Evolutionary conservation across 2,888 invertebrate genomes (phyloP), one percentile per base, ranked within the genome.

Genomic region (Polyommatus icarus): DNA sequence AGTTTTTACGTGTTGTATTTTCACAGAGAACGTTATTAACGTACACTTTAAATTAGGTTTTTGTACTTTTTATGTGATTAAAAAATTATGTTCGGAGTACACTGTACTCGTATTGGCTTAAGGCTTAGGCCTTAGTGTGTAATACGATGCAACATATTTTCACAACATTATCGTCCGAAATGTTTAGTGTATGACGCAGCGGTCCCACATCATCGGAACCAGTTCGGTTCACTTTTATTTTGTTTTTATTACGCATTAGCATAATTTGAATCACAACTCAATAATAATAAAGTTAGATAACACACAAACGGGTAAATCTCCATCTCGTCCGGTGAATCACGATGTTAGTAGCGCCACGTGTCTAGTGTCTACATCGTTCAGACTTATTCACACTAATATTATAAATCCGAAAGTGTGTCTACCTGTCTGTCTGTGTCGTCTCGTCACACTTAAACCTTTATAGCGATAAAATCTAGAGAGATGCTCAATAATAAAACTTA

Each of bases 251-350:
- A 6, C n/a, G 18, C n/a, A 59, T 59, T 59, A 59, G 59, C 59
- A 59, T 59, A n/a, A 59, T 59, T 59, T 59, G 20, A 59, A 20
- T 59, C 20, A 59, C 59, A 20, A n/a, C 59, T 59, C 59, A n/a
- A 59, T 20, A 20, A 59, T 20, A 54, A 54, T 54, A 54, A 54
- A 54, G 15, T 54, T 54, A 54, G 54, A 54, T 54, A 54, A 54
- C 54, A 54, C 15, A 18, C 18, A 54, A 54, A 54, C 54, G 18
- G 54, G 18, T 54, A 18, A 46, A 54, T 54, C 18, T 15, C 5
- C 15, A 54, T 54, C 54, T 54, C 54, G 54, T 54, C 5, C 5
- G 54, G 54, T 18, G 54, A 54, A 18, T 54, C 54, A 54, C 18
- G 18, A 54, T 12, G 12, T 50, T 12, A 15, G 10, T 50, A 54